Conservation (phyloP, 2,113 vertebrate genomes). For the Trachemys scripta region DNA sequence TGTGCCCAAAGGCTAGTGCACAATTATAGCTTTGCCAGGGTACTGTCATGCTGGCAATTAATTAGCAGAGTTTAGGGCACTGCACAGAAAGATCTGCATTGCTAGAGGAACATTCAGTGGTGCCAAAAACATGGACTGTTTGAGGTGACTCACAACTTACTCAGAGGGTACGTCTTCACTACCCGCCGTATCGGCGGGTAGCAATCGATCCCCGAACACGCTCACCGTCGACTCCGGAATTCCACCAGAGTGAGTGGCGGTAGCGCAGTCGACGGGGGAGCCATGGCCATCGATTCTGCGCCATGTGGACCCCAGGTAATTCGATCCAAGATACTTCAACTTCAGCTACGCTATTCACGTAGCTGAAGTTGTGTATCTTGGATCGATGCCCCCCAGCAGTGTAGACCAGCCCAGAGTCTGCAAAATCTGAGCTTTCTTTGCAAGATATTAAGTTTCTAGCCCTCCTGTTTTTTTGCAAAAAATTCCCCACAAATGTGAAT, state of each 20-base stretch:
- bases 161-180: no score
- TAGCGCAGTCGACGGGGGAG: no score
- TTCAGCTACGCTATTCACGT: no score
- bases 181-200: no score
- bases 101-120: neutral
- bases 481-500: accelerated
- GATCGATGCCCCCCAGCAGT: no score
- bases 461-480: neutral
- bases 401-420: neutral
- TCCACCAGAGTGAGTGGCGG: no score
- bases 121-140: neutral
- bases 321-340: no score
- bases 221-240: no score
- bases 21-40: neutral
- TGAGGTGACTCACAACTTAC: accelerated
- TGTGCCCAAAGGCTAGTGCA: accelerated
- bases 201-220: no score
- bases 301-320: no score
- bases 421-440: accelerated
- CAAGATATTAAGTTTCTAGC: neutral
- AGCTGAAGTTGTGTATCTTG: no score
- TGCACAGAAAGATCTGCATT: neutral
- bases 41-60: neutral
- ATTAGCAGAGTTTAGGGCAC: neutral
- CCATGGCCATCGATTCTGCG: no score